Base-by-base conservation (phyloP, 2,797 vertebrate species). In the Lagorchestes hirsutus region DNA sequence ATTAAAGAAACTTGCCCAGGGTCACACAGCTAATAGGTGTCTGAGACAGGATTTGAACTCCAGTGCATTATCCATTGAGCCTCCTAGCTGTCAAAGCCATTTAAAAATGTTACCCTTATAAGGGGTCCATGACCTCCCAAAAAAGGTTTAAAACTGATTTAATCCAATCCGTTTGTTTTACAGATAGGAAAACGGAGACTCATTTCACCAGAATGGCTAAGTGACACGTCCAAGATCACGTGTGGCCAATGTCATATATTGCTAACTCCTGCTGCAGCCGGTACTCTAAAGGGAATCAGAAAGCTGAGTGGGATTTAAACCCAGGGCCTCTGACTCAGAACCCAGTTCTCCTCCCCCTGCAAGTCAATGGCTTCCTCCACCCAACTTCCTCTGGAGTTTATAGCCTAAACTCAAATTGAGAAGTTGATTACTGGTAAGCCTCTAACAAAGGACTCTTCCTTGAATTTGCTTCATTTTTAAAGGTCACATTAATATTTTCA, bases 121-220 rank as follows among this genome's bases (percentile, higher is more conserved):
- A 74, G 2, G n/a, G 6, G n/a, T 74, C 34, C 16, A 74, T 40
- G 34, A 74, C 4, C 16, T 2, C 62, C 34, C 13, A n/a, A n/a
- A 67, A 67, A 67, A n/a, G 4, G 31, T 55, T 31, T 9, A 22
- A 11, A 24, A n/a, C 18, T 29, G 1, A 14, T 4, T 10, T 27
- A 74, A 3, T 4, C 27, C 1, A 29, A 3, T 67, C 56, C 56
- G n/a, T 54, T 96, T 92, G 13, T 56, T 82, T 82, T 24, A 92
- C 46, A 93, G 90, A 92, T 67, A 54, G 56, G 31, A 94, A 95
- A 92, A 93, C 91, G 9, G 18, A 94, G 52, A n/a, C n/a, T 13
- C 34, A 22, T 16, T 74, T 74, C 67, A 40, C 1, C 34, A 74
- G 34, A 74, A 74, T 10, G 14, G 62, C 18, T 67, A 67, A 67